These are phyloP conservation scores for Zeugodacus cucurbitae DNA, from an alignment of 1,140 invertebrate species.

Conservation along the genomic window DNA sequence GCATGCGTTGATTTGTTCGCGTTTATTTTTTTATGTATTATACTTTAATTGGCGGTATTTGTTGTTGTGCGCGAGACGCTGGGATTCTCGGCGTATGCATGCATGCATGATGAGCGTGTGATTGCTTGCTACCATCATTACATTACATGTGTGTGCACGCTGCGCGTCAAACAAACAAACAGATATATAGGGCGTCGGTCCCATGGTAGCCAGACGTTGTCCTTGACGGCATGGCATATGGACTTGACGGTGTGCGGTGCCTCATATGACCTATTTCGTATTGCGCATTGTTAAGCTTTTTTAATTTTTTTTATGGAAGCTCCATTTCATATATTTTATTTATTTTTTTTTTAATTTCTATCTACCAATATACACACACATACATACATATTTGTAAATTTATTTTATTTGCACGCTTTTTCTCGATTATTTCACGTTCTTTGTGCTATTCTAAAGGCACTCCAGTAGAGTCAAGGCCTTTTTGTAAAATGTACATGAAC, in stretches of 20 bases:
- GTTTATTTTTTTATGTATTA: neutral
- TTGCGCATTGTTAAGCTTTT: neutral
- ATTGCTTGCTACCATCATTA: neutral
- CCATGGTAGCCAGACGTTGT: neutral
- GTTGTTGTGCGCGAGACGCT: neutral
- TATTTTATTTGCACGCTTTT: neutral
- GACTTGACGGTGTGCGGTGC: neutral
- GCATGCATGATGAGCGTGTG: neutral
- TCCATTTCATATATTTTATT: neutral
- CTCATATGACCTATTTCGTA: constrained; percentile 6
- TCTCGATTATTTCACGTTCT: neutral
- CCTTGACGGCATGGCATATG: neutral
- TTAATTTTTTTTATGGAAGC: neutral
- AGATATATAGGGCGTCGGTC: constrained; percentile 15
- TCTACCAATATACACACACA: neutral
- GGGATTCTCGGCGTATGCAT: neutral
- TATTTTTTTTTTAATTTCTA: neutral
- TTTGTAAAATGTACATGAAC: neutral
- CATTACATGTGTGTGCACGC: neutral
- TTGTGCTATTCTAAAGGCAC: neutral
- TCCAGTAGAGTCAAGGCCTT: neutral
- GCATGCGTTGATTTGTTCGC: neutral
- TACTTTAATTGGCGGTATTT: neutral
- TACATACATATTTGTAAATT: neutral
- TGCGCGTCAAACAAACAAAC: neutral